A percentile compares a stretch with the other conserved stretches of the same genome.
These are phyloP conservation scores for Rafetus swinhoei DNA, from an alignment of 2,113 vertebrate genomes.

Conservation along the genomic window DNA sequence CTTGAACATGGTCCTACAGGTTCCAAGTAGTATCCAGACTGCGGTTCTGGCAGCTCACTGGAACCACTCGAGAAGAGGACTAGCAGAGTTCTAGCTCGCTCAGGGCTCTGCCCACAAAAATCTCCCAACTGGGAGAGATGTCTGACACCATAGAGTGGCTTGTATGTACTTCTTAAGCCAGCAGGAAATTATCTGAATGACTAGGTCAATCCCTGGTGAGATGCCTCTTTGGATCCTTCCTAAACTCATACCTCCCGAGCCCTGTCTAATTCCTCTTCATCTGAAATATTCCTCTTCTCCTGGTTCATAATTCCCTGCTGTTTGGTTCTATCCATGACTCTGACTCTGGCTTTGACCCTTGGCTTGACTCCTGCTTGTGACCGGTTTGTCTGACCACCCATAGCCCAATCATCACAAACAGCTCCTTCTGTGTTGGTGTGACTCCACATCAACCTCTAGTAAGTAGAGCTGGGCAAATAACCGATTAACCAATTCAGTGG, in stretches of 20 bases:
- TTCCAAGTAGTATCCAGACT: too few species aligned
- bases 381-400: not conserved
- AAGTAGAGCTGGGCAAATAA: not conserved
- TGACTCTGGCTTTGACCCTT: not conserved
- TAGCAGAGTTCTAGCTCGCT: not conserved
- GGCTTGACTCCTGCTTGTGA: not conserved
- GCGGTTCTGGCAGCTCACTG: not conserved
- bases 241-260: not conserved
- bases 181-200: not conserved
- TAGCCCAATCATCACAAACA: not conserved
- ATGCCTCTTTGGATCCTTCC: not conserved
- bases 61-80: not conserved
- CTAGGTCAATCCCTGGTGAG: not conserved
- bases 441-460: not conserved
- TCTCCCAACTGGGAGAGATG: not conserved
- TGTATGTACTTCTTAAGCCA: not conserved
- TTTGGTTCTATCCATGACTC: not conserved
- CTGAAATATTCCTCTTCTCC: not conserved
- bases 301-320: not conserved
- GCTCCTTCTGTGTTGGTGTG: not conserved
- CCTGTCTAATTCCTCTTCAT: not conserved
- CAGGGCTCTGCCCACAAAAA: not conserved
- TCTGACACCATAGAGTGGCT: not conserved
- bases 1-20: not conserved
- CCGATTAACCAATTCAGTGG: not conserved